phyloP scores from a whole-genome alignment of 1,140 invertebrate genomes.

The Drosophila simulans region DNA sequence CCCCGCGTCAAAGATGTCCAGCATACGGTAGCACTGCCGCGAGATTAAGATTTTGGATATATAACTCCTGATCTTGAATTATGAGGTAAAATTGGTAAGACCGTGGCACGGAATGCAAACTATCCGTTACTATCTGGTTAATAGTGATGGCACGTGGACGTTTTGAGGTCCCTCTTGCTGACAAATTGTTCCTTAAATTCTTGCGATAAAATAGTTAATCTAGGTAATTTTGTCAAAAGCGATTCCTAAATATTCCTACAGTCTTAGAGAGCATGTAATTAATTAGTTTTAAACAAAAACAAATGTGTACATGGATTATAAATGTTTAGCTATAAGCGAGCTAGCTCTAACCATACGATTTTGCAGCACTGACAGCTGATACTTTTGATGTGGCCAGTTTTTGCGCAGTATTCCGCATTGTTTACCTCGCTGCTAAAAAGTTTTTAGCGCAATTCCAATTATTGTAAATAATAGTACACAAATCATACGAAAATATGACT shows the following conservation, averaged over 20 bases:
- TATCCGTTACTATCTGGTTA: not conserved
- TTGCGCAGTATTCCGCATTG: slow-evolving; percentile 10
- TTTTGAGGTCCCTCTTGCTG: not conserved
- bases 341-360: not conserved
- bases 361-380: not conserved
- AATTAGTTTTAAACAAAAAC: too few relatives aligned
- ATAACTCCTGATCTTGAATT: slow-evolving; percentile 49
- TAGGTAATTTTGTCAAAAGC: too few relatives aligned
- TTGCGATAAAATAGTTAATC: too few relatives aligned
- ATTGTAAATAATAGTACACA: slow-evolving; percentile 4
- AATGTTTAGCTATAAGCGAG: too few relatives aligned
- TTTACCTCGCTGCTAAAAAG: slow-evolving; percentile 28
- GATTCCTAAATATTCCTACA: too few relatives aligned
- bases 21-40: slow-evolving; percentile 29
- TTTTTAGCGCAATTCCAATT: slow-evolving; percentile 12
- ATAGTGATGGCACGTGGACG: not conserved
- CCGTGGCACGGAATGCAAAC: not conserved
- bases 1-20: slow-evolving; percentile 28
- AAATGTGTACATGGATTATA: too few relatives aligned
- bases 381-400: slow-evolving; percentile 16
- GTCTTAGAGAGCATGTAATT: too few relatives aligned
- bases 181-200: not conserved
- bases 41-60: slow-evolving; percentile 40
- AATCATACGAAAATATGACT: slow-evolving; percentile 56
- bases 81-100: slow-evolving; percentile 12